Evolutionary conservation across 2,888 invertebrate species (phyloP).

Genomic region (Polydrusus cervinus): DNA sequence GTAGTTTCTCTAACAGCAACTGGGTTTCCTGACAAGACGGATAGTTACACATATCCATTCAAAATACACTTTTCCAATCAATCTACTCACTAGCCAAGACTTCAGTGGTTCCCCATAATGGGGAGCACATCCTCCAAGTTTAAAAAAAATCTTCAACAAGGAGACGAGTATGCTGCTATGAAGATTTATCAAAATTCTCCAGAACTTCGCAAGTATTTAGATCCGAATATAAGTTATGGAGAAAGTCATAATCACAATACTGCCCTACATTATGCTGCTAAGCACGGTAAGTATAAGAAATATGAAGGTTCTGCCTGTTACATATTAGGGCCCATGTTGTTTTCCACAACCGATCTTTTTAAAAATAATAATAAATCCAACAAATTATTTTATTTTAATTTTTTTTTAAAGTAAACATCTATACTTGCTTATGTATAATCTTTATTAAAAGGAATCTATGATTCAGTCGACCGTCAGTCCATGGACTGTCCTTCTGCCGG

Average conservation of each 20-base stretch:
- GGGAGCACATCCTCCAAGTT: constrained; percentile 81
- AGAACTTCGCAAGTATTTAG: constrained; percentile 77
- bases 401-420: too few relatives aligned
- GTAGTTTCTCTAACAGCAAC: constrained; percentile 53
- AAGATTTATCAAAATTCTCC: constrained; percentile 77
- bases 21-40: constrained; percentile 68
- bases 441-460: too few relatives aligned
- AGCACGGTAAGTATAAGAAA: constrained; percentile 73
- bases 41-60: constrained; percentile 61
- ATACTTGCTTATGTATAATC: too few relatives aligned
- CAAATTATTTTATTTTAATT: too few relatives aligned
- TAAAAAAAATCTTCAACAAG: constrained; percentile 80
- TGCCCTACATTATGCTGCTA: constrained; percentile 79
- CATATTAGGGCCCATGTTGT: too few relatives aligned
- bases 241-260: constrained; percentile 80
- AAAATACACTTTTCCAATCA: constrained; percentile 5
- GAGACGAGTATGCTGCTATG: constrained; percentile 82
- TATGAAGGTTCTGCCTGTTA: too few relatives aligned
- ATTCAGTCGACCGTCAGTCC: too few relatives aligned
- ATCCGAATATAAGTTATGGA: constrained; percentile 80
- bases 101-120: constrained; percentile 70
- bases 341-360: too few relatives aligned
- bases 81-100: constrained; percentile 16
- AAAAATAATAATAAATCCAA: too few relatives aligned
- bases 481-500: too few relatives aligned